These are phyloP conservation scores for Trematomus bernacchii DNA, from an alignment of 2,797 vertebrate genomes.

Conservation along the genomic window DNA sequence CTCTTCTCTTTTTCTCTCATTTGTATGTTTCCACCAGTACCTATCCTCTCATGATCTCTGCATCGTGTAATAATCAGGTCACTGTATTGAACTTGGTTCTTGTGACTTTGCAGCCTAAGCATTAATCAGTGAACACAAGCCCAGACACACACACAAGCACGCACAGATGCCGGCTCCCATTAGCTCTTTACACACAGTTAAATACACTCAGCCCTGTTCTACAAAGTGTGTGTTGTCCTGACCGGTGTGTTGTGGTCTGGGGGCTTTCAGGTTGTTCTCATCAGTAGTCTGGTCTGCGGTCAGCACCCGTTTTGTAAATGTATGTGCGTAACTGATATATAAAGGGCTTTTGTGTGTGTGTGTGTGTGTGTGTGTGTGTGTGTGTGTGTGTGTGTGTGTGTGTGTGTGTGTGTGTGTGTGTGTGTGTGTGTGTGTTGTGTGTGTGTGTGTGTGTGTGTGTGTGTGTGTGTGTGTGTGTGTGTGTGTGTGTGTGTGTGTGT, in stretches of 20 bases:
- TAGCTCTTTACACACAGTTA: constrained; percentile 22
- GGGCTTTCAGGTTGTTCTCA: constrained; percentile 40
- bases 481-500: constrained; percentile 40
- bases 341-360: constrained; percentile 14
- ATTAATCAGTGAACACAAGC: constrained; percentile 36
- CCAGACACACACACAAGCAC: constrained; percentile 3
- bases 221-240: constrained; percentile 35
- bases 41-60: constrained; percentile 8
- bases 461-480: constrained; percentile 20
- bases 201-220: constrained; percentile 11
- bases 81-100: constrained; percentile 35
- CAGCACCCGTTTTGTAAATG: constrained; percentile 25
- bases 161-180: constrained; percentile 33
- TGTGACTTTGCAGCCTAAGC: constrained; percentile 57
- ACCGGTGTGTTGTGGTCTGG: constrained; percentile 47
- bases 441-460: constrained; percentile 25
- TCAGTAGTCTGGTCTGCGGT: constrained; percentile 47
- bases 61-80: constrained; percentile 38
- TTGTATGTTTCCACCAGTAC: neutral
- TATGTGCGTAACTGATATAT: constrained; percentile 35
- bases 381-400: neutral
- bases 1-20: neutral
- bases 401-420: neutral
- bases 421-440: neutral
- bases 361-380: constrained; percentile 34